Conservation (phyloP, 37 sponge, comb jelly and placozoan genomes). For the Hexactinellida sp. region DNA sequence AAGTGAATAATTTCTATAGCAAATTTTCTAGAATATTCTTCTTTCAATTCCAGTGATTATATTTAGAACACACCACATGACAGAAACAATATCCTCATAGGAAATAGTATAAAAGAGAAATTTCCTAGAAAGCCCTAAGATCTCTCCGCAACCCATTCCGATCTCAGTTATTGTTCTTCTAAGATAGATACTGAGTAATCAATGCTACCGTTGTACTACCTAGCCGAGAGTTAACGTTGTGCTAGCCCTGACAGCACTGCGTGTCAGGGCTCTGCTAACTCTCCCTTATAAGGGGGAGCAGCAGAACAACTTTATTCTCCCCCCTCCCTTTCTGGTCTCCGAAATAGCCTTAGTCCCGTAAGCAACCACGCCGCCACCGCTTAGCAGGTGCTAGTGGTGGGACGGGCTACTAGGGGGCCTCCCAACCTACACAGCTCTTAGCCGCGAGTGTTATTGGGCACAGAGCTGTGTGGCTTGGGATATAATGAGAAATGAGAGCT, state of each 20-base stretch:
- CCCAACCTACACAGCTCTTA: too few species aligned
- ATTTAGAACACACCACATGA: background rate
- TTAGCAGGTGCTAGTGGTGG: background rate
- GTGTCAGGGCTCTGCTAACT: background rate
- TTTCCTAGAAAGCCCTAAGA: background rate
- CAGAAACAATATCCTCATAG: background rate
- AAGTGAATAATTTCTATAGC: too few species aligned
- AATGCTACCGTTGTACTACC: background rate
- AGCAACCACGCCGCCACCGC: background rate
- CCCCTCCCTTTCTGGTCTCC: background rate
- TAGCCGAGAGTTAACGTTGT: background rate
- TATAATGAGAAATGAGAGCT: too few species aligned
- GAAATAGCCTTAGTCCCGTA: background rate
- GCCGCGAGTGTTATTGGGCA: too few species aligned
- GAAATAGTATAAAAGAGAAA: background rate
- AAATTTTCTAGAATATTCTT: background rate
- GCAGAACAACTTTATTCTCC: background rate
- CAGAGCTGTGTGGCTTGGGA: too few species aligned
- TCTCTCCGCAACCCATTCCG: background rate
- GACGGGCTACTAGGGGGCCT: too few species aligned
- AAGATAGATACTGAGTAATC: background rate
- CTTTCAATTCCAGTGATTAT: background rate
- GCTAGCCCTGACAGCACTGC: background rate
- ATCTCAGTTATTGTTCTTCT: background rate
- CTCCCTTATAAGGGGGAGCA: background rate